A percentile compares a stretch with the other conserved stretches of the same genome.
Evolutionary conservation across 1,140 invertebrate genomes (phyloP).

Genomic region (Riptortus pedestris): DNA sequence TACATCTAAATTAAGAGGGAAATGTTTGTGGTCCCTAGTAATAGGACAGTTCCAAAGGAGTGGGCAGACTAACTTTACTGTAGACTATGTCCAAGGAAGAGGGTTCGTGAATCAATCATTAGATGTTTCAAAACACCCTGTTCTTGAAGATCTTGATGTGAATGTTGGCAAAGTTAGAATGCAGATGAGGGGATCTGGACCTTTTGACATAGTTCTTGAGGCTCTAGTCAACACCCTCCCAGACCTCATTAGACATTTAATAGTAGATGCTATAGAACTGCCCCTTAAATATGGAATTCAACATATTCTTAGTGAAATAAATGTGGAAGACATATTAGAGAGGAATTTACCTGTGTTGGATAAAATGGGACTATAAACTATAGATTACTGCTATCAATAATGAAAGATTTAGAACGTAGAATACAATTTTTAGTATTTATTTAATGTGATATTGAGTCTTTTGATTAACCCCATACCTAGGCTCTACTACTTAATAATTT

Average conservation of each 20-base stretch:
- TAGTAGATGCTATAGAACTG: constrained; percentile 68
- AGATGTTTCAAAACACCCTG: constrained; percentile 20
- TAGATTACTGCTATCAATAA: no score
- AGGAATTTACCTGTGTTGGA: constrained; percentile 43
- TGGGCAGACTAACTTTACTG: constrained; percentile 54
- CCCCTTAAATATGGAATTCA: constrained; percentile 57
- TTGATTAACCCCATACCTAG: no score
- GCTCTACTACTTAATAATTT: no score
- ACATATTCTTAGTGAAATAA: constrained; percentile 56
- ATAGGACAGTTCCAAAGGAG: constrained; percentile 43
- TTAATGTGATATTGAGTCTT: no score
- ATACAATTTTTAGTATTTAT: no score
- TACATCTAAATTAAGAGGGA: constrained; percentile 61
- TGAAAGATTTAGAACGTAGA: no score
- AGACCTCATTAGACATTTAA: constrained; percentile 69
- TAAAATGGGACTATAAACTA: constrained; percentile 23
- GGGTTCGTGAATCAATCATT: constrained; percentile 51
- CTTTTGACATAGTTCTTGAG: constrained; percentile 66
- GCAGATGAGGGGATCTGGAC: constrained; percentile 54
- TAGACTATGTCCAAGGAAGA: constrained; percentile 49
- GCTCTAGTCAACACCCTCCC: constrained; percentile 65
- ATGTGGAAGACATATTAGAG: constrained; percentile 59
- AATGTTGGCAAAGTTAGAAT: constrained; percentile 18
- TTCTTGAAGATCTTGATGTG: constrained; percentile 20
- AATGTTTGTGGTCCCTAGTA: constrained; percentile 50